Evolutionary conservation across 1,140 invertebrate species (phyloP).

Genomic region (Camponotus floridanus): DNA sequence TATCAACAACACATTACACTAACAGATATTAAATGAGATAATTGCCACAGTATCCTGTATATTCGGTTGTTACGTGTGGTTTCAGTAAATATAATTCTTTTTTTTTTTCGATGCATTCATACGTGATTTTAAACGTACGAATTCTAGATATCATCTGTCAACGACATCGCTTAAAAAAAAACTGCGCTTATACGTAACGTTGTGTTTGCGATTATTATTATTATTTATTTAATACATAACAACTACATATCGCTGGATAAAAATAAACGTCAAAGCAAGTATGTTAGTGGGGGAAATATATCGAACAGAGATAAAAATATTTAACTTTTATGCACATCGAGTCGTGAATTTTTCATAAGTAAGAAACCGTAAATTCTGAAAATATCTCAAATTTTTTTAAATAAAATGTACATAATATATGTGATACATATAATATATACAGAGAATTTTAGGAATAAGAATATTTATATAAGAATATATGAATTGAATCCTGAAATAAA

Average conservation of each 20-base stretch:
- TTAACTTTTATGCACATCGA: not conserved
- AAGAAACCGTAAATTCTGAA: not conserved
- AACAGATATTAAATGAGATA: slow-evolving; percentile 21
- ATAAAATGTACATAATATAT: not conserved
- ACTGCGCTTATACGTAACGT: not conserved
- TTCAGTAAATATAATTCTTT: not conserved
- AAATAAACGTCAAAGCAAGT: not conserved
- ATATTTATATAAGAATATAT: too few relatives aligned
- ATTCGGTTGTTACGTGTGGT: slow-evolving; percentile 26
- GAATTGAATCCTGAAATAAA: too few relatives aligned
- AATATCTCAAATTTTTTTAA: not conserved
- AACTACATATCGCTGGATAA: not conserved
- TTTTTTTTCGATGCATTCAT: not conserved
- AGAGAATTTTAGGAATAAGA: too few relatives aligned
- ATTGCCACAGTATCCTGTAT: not conserved
- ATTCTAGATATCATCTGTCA: not conserved
- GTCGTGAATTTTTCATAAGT: not conserved
- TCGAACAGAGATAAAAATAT: not conserved
- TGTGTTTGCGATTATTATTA: not conserved
- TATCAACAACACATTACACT: not conserved
- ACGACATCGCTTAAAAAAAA: not conserved
- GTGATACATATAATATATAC: not conserved
- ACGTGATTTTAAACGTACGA: slow-evolving; percentile 32
- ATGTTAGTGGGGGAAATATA: not conserved
- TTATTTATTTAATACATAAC: not conserved